phyloP scores from a whole-genome alignment of 37 sponge, comb jelly and placozoan genomes.

The Eunapius fragilis region DNA sequence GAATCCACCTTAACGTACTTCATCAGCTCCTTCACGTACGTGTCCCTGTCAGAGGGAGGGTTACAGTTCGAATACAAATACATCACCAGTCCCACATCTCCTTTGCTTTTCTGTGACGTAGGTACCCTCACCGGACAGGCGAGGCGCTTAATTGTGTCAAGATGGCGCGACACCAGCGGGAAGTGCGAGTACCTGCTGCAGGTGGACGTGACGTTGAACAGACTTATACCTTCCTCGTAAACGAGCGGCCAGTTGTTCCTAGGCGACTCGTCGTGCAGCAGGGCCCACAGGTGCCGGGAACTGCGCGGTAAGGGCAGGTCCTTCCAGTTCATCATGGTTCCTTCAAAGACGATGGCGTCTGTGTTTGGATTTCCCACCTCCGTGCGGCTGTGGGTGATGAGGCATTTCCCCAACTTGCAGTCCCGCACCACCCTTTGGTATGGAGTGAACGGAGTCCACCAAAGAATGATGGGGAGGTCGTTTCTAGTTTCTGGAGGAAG shows the following conservation, averaged over 20 bases:
- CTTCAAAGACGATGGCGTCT: conserved; percentile 69
- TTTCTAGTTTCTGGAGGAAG: conserved; percentile 44
- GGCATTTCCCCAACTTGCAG: conserved; percentile 55
- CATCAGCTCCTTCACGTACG: conserved; percentile 84
- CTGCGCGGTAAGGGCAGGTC: conserved; percentile 79
- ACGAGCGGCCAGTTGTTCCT: conserved; percentile 81
- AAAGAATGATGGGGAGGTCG: conserved; percentile 63
- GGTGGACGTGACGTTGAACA: conserved; percentile 86
- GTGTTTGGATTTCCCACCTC: conserved; percentile 53
- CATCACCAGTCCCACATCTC: conserved; percentile 51
- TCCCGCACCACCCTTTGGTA: neutral
- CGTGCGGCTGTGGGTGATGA: conserved; percentile 76
- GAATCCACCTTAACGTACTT: conserved; percentile 82
- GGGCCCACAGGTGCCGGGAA: conserved; percentile 70
- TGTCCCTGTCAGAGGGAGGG: conserved; percentile 80
- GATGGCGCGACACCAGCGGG: conserved; percentile 59
- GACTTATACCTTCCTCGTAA: conserved; percentile 50
- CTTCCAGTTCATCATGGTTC: conserved; percentile 56
- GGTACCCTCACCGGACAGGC: conserved; percentile 22
- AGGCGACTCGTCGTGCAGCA: conserved; percentile 87
- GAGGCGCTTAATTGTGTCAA: conserved; percentile 57
- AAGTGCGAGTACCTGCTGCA: conserved; percentile 75
- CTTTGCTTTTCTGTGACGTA: conserved; percentile 41
- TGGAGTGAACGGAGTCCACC: conserved; percentile 81
- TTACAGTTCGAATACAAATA: conserved; percentile 80